Conservation (phyloP, 1,140 invertebrate genomes). For the Chionoecetes opilio region DNA sequence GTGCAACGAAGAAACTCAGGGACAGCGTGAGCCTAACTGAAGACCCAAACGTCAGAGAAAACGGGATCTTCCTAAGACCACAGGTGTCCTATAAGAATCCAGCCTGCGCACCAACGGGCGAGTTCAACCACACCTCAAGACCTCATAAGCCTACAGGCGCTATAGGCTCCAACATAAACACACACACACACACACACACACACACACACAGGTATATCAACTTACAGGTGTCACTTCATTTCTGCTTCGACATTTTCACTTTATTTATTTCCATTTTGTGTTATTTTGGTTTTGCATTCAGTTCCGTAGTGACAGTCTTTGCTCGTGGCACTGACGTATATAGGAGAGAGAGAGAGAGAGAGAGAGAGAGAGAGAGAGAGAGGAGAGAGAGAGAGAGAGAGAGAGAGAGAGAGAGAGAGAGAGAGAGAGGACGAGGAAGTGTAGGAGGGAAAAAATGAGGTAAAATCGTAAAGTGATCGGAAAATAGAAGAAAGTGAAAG, state of each 20-base stretch:
- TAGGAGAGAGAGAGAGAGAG: slow-evolving; percentile 4
- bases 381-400: neutral
- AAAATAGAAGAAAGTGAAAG: too few species aligned
- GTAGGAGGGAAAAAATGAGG: neutral
- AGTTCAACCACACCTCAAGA: too few species aligned
- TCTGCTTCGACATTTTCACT: neutral
- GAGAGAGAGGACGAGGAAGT: neutral
- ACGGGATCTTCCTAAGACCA: too few species aligned
- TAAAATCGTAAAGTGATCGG: too few species aligned
- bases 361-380: neutral
- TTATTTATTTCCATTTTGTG: neutral
- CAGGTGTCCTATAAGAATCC: too few species aligned
- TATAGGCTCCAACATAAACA: too few species aligned
- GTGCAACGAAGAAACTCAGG: too few species aligned
- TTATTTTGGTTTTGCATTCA: neutral
- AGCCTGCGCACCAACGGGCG: too few species aligned
- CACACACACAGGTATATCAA: neutral
- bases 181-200: slow-evolving; percentile 22
- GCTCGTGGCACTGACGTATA: too few species aligned
- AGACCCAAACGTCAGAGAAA: too few species aligned
- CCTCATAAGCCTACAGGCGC: too few species aligned
- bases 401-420: neutral
- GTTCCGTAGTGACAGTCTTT: neutral
- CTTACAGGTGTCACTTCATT: neutral
- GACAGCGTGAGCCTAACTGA: too few species aligned